Base-by-base conservation (phyloP, 2,888 invertebrate species). In the Nowickia ferox region DNA sequence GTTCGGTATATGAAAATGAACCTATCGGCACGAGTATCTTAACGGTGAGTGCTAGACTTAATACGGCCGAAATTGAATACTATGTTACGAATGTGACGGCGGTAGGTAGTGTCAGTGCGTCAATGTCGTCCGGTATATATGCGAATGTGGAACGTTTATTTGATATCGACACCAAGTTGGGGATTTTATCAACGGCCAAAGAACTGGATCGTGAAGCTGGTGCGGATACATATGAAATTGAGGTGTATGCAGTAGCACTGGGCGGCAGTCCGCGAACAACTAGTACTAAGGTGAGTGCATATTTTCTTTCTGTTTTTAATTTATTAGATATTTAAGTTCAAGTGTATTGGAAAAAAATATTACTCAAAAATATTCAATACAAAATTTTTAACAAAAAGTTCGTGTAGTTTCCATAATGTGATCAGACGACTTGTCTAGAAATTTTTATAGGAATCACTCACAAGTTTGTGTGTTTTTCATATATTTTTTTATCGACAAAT, bases 1-100 rank as follows among this genome's bases (percentile, higher is more conserved):
- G 97, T 75, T 96, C 95, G 87, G 97, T 98, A 55, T 95, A 95
- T 90, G 98, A 98, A 93, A 98, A 98, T 93, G 97, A 97, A 92
- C 96, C 96, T 1, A 95, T 96, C 72, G 98, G 98, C 75, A 97
- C 97, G 15, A 96, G 96, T 89, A 96, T 98, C 88, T 93, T 97
- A 89, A 96, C 96, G 89, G 95, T 98, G 89, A 95, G 94, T 87
- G 97, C 97, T 89, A 95, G 95, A 88, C 94, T 95, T 88, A 93
- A 93, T 87, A 94, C 94, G 89, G 94, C 95, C 76, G 94, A 95
- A 89, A 95, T 98, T 92, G 97, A 97, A 93, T 98, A 97, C 94
- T 98, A 97, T 93, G 96, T 98, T 92, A 97, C 97, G 89, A 96
- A 96, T 93, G 96, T 96, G 93, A 96, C 96, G 90, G 89, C 90